These are phyloP conservation scores for Antedon bifida DNA, from an alignment of 35 echinoderm and acorn worm genomes.

Conservation along the genomic window DNA sequence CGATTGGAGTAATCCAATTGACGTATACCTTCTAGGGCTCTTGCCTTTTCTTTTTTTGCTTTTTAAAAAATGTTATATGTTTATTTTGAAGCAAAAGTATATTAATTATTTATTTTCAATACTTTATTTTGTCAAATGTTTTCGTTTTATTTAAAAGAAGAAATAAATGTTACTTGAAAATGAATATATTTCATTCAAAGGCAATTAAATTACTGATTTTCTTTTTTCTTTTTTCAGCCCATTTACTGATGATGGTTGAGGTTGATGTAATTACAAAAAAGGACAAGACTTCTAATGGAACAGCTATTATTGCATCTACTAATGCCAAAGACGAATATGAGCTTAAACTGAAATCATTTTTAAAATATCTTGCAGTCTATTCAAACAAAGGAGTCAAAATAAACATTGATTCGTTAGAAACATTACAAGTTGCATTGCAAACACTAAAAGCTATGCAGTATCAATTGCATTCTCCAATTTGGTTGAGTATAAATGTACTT, in stretches of 20 bases:
- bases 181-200: background rate
- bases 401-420: slow-evolving; percentile 36
- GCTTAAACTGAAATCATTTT: slow-evolving; percentile 35
- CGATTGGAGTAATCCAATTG: no score
- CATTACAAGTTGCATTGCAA: slow-evolving; percentile 22
- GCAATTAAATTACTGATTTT: background rate
- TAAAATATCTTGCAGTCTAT: slow-evolving; percentile 46
- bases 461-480: slow-evolving; percentile 63
- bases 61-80: no score
- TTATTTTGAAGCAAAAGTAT: no score
- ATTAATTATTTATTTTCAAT: no score
- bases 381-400: slow-evolving; percentile 76
- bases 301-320: slow-evolving; percentile 23
- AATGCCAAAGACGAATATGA: slow-evolving; percentile 9
- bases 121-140: no score
- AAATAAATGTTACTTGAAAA: no score
- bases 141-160: no score
- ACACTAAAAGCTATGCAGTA: slow-evolving; percentile 17
- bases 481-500: slow-evolving; percentile 54
- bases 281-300: slow-evolving; percentile 12
- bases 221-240: slow-evolving; percentile 32
- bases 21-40: no score
- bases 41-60: no score
- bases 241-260: slow-evolving; percentile 64
- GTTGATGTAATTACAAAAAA: slow-evolving; percentile 48